Conservation (phyloP, 2,888 invertebrate species). For the Aporophyla nigra region DNA sequence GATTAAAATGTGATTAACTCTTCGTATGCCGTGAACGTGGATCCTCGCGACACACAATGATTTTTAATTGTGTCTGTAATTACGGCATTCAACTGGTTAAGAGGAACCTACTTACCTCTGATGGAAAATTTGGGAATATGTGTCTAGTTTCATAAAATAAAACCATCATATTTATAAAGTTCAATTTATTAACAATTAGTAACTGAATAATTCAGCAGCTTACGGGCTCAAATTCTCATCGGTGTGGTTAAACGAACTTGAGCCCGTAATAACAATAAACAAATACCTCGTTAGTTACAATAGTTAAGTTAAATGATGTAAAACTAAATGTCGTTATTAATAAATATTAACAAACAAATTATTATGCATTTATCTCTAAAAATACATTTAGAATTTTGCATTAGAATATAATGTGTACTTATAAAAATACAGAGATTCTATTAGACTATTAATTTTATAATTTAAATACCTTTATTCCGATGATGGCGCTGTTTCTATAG, state of each 20-base stretch:
- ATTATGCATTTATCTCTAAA: conserved; percentile 78
- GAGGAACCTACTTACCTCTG: too few relatives aligned
- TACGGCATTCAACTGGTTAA: too few relatives aligned
- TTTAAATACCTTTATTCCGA: conserved; percentile 63
- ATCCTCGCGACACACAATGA: too few relatives aligned
- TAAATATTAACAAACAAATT: conserved; percentile 89
- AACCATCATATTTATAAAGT: conserved; percentile 77
- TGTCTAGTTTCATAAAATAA: conserved; percentile 65
- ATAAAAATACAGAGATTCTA: conserved; percentile 66
- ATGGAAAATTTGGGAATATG: background rate
- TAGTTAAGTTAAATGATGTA: conserved; percentile 79
- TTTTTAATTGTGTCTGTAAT: too few relatives aligned
- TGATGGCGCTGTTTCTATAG: conserved; percentile 57
- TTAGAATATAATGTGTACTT: conserved; percentile 64
- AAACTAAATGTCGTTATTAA: conserved; percentile 83
- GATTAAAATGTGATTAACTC: background rate
- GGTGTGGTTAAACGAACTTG: conserved; percentile 67
- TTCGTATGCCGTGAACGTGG: too few relatives aligned
- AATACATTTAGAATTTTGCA: conserved; percentile 68
- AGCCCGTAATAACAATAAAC: conserved; percentile 84
- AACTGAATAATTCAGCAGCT: conserved; percentile 82
- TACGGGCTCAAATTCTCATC: conserved; percentile 74
- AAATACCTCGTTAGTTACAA: conserved; percentile 86
- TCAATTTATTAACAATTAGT: conserved; percentile 91
- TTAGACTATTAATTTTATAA: conserved; percentile 57